phyloP scores from a whole-genome alignment of 2,888 invertebrate species.

The Polyommatus iphigenia region DNA sequence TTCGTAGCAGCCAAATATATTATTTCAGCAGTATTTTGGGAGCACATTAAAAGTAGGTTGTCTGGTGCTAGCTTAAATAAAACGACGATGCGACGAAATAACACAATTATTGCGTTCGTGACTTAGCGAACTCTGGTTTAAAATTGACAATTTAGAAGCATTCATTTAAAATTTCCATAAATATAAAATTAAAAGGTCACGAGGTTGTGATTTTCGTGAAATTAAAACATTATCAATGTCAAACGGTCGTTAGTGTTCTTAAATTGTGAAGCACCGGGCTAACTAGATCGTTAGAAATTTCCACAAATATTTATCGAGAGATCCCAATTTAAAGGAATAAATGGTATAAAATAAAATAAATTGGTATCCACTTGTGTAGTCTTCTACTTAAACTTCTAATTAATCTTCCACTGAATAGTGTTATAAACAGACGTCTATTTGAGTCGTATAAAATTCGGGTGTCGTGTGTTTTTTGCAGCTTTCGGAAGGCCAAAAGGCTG shows the following conservation, averaged over 20 bases:
- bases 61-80: background rate
- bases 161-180: background rate
- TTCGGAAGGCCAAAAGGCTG: too few species aligned
- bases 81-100: background rate
- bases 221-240: constrained; percentile 2
- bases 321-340: background rate
- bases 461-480: too few species aligned
- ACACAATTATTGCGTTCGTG: background rate
- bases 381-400: too few species aligned
- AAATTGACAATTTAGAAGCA: background rate
- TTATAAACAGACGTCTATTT: too few species aligned
- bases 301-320: background rate
- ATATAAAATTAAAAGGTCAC: background rate
- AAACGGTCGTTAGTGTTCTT: background rate
- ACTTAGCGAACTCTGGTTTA: background rate
- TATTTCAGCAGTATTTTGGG: too few species aligned
- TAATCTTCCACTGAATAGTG: too few species aligned
- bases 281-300: background rate
- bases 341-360: background rate
- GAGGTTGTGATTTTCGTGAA: background rate
- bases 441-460: too few species aligned
- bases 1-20: too few species aligned
- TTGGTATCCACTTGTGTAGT: background rate
- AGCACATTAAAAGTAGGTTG: background rate
- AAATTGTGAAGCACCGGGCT: background rate